Percentiles rank a stretch among this genome's conserved stretches.
Evolutionary conservation across 2,113 vertebrate species (phyloP).

Genomic region (Perca schrenkii): DNA sequence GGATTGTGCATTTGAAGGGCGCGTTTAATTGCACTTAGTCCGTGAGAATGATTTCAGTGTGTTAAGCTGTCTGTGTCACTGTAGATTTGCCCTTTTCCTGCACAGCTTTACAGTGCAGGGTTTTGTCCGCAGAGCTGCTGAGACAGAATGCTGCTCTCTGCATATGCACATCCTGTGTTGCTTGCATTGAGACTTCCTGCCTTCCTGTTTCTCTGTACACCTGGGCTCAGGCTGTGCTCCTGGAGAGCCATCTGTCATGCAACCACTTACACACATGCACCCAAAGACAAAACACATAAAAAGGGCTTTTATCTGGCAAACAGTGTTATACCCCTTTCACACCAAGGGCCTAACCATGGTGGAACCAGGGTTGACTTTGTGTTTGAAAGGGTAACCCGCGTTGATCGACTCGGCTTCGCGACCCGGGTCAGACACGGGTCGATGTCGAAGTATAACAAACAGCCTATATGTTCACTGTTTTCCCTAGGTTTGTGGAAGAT

Average conservation of each 20-base stretch:
- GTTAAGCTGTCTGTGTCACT: background rate
- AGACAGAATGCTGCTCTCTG: conserved; percentile 34
- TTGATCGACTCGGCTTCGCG: too few relatives aligned
- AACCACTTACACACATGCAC: conserved; percentile 3
- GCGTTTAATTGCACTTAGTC: background rate
- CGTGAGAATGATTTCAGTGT: background rate
- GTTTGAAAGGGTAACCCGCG: too few relatives aligned
- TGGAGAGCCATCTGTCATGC: conserved; percentile 68
- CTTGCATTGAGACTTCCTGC: conserved; percentile 71
- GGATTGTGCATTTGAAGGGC: background rate
- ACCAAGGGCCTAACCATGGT: too few relatives aligned
- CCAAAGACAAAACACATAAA: background rate
- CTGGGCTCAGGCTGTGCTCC: conserved; percentile 67
- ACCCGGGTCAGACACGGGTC: too few relatives aligned
- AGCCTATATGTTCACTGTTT: too few relatives aligned
- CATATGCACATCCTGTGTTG: conserved; percentile 76
- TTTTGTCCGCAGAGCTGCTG: conserved; percentile 32
- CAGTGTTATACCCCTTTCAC: too few relatives aligned
- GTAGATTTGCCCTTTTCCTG: conserved; percentile 21
- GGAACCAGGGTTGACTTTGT: too few relatives aligned
- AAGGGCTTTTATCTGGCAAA: background rate
- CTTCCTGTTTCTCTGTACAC: conserved; percentile 78
- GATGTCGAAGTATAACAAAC: too few relatives aligned
- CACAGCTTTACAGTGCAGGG: conserved; percentile 10
- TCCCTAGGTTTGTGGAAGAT: too few relatives aligned